Base-by-base conservation (phyloP, 2,797 vertebrate species). In the Allobates femoralis region DNA sequence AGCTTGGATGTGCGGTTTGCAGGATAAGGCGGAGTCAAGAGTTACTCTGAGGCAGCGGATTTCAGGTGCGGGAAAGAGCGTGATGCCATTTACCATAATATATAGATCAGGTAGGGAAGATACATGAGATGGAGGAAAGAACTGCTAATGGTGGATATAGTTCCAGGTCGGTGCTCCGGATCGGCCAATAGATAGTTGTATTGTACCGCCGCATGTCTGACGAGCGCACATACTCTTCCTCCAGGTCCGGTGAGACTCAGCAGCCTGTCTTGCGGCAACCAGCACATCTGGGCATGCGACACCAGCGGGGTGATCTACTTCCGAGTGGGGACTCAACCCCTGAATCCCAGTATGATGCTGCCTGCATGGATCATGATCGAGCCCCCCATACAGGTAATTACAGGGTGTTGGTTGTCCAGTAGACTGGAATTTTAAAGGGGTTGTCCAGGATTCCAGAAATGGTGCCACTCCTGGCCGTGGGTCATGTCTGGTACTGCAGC, bases 281-380 rank as follows among this genome's bases (percentile, higher is more conserved):
- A 99, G 93, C 96, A 99, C 18, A 94, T 99, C 76, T 99, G 98
- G 98, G 97, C 97, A 2, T 96, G 97, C 87, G 98, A 99, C 86
- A 92, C 91, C 81, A 95, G 92, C 50, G 98, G 98, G 23, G 93
- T 96, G 0, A 92, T 99, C 86, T 97, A 99, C 93, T 99, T 99
- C 93, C 94, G 98, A 8, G 98, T 99, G 0, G 98, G 98, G 87
- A 99, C 97, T 3, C 98, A 99, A 32, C 98, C 98, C 1, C 90
- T 99, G 78, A 99, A 99, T 90, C 96, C 98, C 0, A 99, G 96
- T 89, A 95, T 99, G 95, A 99, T 99, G 98, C 95, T 99, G 81
- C 98, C 98, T 0, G 98, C 98, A 0, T 99, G 98, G 98, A 98
- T 99, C 91, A 95, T 95, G 89, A 98, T 99, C n/a, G 97, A 99